These are phyloP conservation scores for Perodicticus potto DNA, from an alignment of 2,797 vertebrate genomes.

Conservation along the genomic window DNA sequence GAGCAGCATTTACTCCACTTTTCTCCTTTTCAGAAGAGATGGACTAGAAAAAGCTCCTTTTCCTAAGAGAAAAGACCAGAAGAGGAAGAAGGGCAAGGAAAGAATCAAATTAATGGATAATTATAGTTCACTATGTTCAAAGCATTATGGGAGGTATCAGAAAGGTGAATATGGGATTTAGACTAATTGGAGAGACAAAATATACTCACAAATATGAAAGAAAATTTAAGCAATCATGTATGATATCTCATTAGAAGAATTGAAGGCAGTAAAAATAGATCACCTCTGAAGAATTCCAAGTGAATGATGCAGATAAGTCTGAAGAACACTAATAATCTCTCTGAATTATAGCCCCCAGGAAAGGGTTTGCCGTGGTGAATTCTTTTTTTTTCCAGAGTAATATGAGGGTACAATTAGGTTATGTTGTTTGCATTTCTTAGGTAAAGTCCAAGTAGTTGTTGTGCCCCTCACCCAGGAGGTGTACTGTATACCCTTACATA, in stretches of 20 bases:
- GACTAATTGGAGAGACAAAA: constrained; percentile 18
- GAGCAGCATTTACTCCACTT: background rate
- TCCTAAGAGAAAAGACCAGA: constrained; percentile 9
- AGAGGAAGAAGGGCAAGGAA: background rate
- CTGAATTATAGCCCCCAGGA: background rate
- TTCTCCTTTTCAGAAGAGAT: background rate
- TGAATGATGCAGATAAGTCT: background rate
- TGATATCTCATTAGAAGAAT: background rate
- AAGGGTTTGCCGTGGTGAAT: background rate
- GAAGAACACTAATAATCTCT: background rate
- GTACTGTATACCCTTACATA: no score
- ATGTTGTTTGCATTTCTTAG: no score
- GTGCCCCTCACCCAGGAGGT: no score
- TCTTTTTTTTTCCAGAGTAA: no score
- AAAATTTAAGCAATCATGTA: background rate
- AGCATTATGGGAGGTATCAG: background rate
- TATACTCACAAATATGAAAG: background rate
- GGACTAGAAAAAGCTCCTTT: background rate
- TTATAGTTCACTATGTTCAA: constrained; percentile 19
- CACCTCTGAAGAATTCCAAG: background rate
- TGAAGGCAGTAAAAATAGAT: background rate
- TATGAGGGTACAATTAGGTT: no score
- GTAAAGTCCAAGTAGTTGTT: no score
- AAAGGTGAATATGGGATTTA: constrained; percentile 7
- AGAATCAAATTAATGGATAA: background rate